A percentile compares a stretch with the other conserved stretches of the same genome.
These are phyloP conservation scores for Spicauda simplicius DNA, from an alignment of 2,888 invertebrate genomes.

Conservation along the genomic window DNA sequence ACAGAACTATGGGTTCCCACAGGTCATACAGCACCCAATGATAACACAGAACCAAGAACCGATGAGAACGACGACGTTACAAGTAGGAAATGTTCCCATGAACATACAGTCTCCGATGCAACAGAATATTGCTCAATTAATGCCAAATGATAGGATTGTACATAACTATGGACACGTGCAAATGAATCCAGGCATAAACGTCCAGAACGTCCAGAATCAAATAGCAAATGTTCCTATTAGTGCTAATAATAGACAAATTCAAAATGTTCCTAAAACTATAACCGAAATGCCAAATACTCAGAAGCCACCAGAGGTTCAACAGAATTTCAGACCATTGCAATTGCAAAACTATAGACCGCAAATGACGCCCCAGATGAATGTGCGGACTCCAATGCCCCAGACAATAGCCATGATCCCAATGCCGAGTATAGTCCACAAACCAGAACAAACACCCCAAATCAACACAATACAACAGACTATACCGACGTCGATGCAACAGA, in stretches of 20 bases:
- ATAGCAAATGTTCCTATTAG: conserved; percentile 34
- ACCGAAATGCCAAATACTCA: conserved; percentile 48
- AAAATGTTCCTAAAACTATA: conserved; percentile 47
- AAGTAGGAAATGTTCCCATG: conserved; percentile 40
- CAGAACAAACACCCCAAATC: conserved; percentile 14
- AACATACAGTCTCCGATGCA: conserved; percentile 43
- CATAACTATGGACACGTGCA: conserved; percentile 40
- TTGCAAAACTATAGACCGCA: background rate
- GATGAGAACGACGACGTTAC: conserved; percentile 39
- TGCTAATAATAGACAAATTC: conserved; percentile 40
- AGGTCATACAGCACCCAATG: conserved; percentile 62
- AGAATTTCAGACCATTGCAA: conserved; percentile 39
- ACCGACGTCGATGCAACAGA: conserved; percentile 16
- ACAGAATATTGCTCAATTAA: conserved; percentile 38
- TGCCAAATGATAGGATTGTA: conserved; percentile 41
- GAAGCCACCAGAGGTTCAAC: conserved; percentile 36
- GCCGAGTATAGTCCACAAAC: conserved; percentile 32
- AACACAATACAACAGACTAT: conserved; percentile 18
- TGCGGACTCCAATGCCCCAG: conserved; percentile 16
- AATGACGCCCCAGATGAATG: conserved; percentile 16
- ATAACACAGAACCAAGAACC: conserved; percentile 53
- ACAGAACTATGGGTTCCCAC: conserved; percentile 65
- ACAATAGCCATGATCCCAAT: conserved; percentile 26
- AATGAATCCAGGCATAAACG: conserved; percentile 39
- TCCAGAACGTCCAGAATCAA: conserved; percentile 40